Evolutionary conservation across 2,797 vertebrate species (phyloP).

Genomic region (Mionectes olivaceus): DNA sequence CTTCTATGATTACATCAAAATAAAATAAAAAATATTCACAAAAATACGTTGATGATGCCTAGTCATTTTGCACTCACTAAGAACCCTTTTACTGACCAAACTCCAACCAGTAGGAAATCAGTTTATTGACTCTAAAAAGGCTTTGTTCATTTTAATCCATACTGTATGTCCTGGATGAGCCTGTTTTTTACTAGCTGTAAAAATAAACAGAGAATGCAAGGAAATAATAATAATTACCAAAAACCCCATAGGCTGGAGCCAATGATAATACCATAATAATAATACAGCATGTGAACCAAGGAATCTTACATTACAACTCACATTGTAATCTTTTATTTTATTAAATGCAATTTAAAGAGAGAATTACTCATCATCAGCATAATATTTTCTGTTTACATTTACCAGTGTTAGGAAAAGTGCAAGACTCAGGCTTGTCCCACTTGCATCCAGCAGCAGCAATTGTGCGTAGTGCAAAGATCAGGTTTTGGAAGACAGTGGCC

Average conservation of each 20-base stretch:
- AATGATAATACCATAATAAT: conserved; percentile 27
- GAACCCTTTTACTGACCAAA: conserved; percentile 8
- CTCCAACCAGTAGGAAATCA: conserved; percentile 14
- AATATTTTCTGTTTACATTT: not conserved
- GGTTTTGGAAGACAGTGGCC: not conserved
- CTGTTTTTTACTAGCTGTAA: conserved; percentile 37
- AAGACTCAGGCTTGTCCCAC: not conserved
- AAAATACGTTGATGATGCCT: not conserved
- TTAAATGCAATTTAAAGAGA: not conserved
- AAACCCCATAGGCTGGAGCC: not conserved
- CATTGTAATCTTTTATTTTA: not conserved
- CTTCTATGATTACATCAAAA: not conserved
- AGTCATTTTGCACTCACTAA: not conserved
- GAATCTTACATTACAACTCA: not conserved
- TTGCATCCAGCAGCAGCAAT: not conserved
- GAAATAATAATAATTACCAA: conserved; percentile 37
- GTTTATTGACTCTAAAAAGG: conserved; percentile 30
- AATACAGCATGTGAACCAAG: not conserved
- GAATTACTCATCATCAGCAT: not conserved
- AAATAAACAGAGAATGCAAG: conserved; percentile 48
- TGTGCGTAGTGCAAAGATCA: not conserved
- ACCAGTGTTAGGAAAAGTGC: not conserved
- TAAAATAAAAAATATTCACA: not conserved
- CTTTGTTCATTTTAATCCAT: conserved; percentile 40
- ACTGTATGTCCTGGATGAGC: conserved; percentile 9